Conservation (phyloP, 30 jellyfish, hydroid and myxozoan species). For the Hydractinia echinata region DNA sequence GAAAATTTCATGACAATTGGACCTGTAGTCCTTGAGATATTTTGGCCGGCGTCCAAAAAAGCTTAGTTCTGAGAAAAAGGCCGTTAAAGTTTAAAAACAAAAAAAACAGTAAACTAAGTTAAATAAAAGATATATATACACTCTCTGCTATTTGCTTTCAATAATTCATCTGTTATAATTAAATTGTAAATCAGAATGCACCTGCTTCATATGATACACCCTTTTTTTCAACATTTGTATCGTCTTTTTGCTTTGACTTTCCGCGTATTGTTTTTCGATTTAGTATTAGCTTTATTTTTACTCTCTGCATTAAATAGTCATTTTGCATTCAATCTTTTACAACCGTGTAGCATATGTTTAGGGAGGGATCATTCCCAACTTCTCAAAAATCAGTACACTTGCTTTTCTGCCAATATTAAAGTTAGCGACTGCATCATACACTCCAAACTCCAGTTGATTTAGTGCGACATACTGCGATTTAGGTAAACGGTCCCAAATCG, state of each 20-base stretch:
- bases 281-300: background rate
- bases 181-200: slow-evolving; percentile 8
- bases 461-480: slow-evolving; percentile 9
- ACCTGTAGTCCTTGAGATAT: slow-evolving; percentile 4
- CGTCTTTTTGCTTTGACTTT: background rate
- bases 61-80: slow-evolving; percentile 10
- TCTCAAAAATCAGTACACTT: slow-evolving; percentile 10
- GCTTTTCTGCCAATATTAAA: slow-evolving; percentile 38
- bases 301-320: slow-evolving; percentile 7
- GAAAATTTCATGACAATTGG: slow-evolving; percentile 15
- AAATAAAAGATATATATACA: background rate
- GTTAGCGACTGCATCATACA: slow-evolving; percentile 42
- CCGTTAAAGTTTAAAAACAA: slow-evolving; percentile 3
- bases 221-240: background rate
- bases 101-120: background rate
- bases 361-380: slow-evolving; percentile 30
- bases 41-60: slow-evolving; percentile 20
- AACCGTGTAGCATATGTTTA: slow-evolving; percentile 22
- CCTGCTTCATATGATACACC: slow-evolving; percentile 1
- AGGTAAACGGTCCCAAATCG: slow-evolving; percentile 27
- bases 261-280: slow-evolving; percentile 33
- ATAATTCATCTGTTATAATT: background rate
- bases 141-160: background rate
- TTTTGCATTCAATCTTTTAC: slow-evolving; percentile 8
- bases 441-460: slow-evolving; percentile 21